Evolutionary conservation across 2,888 invertebrate genomes (phyloP).

Genomic region (Lasioglossum leucozonium): DNA sequence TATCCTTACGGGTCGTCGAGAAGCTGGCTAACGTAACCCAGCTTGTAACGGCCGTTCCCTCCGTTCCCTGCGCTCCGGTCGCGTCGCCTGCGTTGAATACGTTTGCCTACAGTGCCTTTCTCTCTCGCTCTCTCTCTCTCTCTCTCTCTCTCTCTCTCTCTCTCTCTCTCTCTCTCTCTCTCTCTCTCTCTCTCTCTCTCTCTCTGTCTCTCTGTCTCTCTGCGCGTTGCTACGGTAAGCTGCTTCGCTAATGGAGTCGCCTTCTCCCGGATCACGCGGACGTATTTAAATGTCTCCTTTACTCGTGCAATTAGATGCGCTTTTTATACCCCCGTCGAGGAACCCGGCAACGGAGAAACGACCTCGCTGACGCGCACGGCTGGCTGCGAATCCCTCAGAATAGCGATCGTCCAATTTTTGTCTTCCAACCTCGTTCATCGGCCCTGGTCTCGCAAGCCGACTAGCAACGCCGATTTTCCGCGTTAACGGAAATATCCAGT

Average conservation of each 20-base stretch:
- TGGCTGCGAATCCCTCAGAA: not conserved
- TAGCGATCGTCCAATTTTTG: not conserved
- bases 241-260: slow-evolving; percentile 16
- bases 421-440: not conserved
- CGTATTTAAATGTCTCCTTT: not conserved
- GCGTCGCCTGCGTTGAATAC: not conserved
- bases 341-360: not conserved
- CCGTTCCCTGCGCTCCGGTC: not conserved
- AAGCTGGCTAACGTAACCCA: slow-evolving; percentile 29
- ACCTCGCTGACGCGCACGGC: not conserved
- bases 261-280: not conserved
- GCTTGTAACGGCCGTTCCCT: slow-evolving; percentile 3
- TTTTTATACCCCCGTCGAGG: not conserved
- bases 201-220: no score
- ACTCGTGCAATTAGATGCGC: not conserved
- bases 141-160: no score
- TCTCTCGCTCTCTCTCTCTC: no score
- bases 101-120: not conserved
- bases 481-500: no score
- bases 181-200: no score
- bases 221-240: slow-evolving; percentile 7
- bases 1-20: slow-evolving; percentile 53
- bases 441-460: no score
- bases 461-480: no score
- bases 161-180: no score